phyloP scores from a whole-genome alignment of 2,113 vertebrate genomes.

The Neopipo cinnamomea region DNA sequence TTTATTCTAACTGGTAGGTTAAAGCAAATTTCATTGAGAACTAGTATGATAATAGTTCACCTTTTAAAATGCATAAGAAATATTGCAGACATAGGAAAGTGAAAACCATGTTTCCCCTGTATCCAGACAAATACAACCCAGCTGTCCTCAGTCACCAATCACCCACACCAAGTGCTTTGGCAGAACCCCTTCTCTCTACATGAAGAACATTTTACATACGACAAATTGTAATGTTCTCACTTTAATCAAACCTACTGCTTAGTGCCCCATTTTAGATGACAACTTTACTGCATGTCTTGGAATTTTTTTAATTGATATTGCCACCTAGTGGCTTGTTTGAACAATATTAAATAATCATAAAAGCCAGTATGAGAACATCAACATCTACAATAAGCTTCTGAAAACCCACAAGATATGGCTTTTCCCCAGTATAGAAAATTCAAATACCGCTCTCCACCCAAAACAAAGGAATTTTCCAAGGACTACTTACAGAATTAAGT shows the following conservation, averaged over 20 bases:
- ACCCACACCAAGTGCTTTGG: not conserved
- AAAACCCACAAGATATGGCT: not conserved
- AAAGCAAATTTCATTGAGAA: not conserved
- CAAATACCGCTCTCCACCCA: not conserved
- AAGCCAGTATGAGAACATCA: not conserved
- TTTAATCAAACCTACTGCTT: not conserved
- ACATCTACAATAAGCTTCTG: not conserved
- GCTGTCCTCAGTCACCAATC: not conserved
- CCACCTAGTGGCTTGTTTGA: conserved; percentile 52
- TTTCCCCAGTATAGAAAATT: not conserved
- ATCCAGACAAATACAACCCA: not conserved
- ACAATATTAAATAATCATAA: not conserved
- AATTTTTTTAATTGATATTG: conserved; percentile 47
- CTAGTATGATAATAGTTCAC: not conserved
- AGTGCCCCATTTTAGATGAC: not conserved
- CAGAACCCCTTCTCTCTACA: not conserved
- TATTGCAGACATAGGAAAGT: not conserved
- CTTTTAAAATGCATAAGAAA: not conserved
- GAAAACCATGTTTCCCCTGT: not conserved
- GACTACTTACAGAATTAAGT: not conserved
- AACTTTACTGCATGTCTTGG: not conserved
- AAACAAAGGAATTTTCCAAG: not conserved
- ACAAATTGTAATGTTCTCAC: not conserved
- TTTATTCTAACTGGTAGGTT: not conserved
- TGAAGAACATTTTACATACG: not conserved